phyloP scores from a whole-genome alignment of 2,888 invertebrate species.

The Thera britannica region DNA sequence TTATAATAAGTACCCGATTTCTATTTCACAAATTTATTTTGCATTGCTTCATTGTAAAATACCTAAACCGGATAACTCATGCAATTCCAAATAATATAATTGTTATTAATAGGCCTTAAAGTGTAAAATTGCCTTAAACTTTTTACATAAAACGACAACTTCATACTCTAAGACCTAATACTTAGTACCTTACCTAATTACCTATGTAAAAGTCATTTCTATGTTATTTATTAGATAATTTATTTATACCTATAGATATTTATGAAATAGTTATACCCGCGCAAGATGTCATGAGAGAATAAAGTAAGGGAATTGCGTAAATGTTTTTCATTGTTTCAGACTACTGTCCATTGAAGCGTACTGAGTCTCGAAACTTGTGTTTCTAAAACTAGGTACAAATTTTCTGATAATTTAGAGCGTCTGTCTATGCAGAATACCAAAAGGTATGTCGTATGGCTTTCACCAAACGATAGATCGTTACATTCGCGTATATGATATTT shows the following conservation, averaged over 20 bases:
- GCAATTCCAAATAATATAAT: slow-evolving; percentile 28
- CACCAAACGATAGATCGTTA: no score
- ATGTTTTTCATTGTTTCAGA: slow-evolving; percentile 26
- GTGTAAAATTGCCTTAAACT: no score
- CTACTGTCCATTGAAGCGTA: slow-evolving; percentile 7
- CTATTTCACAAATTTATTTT: no score
- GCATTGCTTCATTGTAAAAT: not conserved
- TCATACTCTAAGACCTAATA: not conserved
- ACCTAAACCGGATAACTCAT: slow-evolving; percentile 2
- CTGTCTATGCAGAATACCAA: no score
- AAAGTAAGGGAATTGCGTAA: slow-evolving; percentile 28
- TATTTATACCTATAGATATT: slow-evolving; percentile 7
- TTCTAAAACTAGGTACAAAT: not conserved
- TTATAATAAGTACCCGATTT: no score
- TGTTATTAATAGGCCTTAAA: not conserved
- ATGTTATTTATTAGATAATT: slow-evolving; percentile 21
- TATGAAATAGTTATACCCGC: slow-evolving; percentile 29
- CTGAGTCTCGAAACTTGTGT: not conserved
- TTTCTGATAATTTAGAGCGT: no score
- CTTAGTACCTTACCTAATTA: not conserved
- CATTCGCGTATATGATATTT: no score
- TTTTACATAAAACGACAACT: no score
- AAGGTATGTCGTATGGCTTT: no score
- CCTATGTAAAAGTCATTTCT: slow-evolving; percentile 9
- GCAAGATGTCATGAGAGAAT: slow-evolving; percentile 34